A percentile compares a stretch with the other conserved stretches of the same genome.
These are phyloP conservation scores for Sebastes vulpes DNA, from an alignment of 2,797 vertebrate genomes.

Conservation along the genomic window DNA sequence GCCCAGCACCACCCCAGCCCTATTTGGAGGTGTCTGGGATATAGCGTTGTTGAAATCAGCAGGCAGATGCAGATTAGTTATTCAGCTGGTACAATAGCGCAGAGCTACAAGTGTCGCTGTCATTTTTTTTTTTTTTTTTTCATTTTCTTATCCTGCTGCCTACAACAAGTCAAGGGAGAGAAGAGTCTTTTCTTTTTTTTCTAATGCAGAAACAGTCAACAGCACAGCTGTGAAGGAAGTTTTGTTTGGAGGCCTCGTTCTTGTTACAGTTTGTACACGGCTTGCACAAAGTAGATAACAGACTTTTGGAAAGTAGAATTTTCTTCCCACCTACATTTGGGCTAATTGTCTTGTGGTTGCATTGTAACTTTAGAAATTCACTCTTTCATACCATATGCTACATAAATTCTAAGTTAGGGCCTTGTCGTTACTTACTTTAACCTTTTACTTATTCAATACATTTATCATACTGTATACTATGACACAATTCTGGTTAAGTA, in stretches of 20 bases:
- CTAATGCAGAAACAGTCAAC: slow-evolving; percentile 21
- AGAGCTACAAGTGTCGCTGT: slow-evolving; percentile 61
- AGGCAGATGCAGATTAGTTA: slow-evolving; percentile 77
- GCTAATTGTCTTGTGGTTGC: background rate
- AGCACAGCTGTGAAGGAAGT: slow-evolving; percentile 51
- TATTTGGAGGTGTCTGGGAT: slow-evolving; percentile 57
- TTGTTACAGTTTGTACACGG: slow-evolving; percentile 14
- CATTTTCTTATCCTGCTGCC: slow-evolving; percentile 56
- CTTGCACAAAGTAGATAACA: background rate
- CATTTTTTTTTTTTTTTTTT: slow-evolving; percentile 34
- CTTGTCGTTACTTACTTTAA: background rate
- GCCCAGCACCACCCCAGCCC: slow-evolving; percentile 33
- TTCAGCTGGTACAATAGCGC: slow-evolving; percentile 67
- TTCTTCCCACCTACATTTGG: background rate
- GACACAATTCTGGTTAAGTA: background rate
- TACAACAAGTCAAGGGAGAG: slow-evolving; percentile 49
- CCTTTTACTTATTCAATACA: background rate
- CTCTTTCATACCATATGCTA: background rate
- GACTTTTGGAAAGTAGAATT: background rate
- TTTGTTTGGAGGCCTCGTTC: slow-evolving; percentile 22
- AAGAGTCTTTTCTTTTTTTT: background rate
- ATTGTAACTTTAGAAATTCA: background rate
- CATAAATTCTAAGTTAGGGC: background rate
- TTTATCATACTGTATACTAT: background rate
- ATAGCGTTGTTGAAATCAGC: slow-evolving; percentile 67